Percentiles rank a stretch among this genome's conserved stretches.
These are phyloP conservation scores for Tipula vernalis DNA, from an alignment of 2,888 invertebrate genomes.

Conservation along the genomic window DNA sequence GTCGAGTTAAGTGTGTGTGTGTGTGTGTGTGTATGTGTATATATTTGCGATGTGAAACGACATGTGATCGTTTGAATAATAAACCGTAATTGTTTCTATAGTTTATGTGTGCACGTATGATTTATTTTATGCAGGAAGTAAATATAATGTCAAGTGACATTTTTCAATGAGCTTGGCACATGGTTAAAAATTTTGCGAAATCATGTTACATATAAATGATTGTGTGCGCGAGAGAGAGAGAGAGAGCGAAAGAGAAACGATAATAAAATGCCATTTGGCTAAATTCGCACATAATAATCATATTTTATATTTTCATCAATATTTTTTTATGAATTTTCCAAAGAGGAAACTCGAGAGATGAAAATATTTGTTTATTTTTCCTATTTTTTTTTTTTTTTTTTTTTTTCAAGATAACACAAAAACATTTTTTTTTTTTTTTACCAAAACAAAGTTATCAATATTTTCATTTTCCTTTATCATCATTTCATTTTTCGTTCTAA, in stretches of 20 bases:
- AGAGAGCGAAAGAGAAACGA: background rate
- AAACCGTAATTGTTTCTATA: background rate
- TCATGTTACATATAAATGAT: too few species aligned
- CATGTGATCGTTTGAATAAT: background rate
- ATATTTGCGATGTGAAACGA: background rate
- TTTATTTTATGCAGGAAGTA: background rate
- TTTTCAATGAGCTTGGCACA: too few species aligned
- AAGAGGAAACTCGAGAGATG: background rate
- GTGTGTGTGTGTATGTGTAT: too few species aligned
- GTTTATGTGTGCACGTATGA: background rate
- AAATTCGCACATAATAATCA: conserved; percentile 8
- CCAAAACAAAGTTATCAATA: too few species aligned
- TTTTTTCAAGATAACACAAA: background rate
- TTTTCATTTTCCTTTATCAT: background rate
- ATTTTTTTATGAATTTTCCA: background rate
- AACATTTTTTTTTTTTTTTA: too few species aligned
- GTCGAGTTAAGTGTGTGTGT: background rate
- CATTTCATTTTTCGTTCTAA: background rate
- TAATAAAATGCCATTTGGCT: background rate
- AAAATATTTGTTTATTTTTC: background rate
- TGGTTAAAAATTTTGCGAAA: too few species aligned
- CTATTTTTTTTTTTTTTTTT: background rate
- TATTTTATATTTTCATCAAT: background rate
- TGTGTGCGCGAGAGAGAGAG: background rate
- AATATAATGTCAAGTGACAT: background rate